Conservation (phyloP, 2,888 invertebrate genomes). For the Pollenia griseotomentosa region DNA sequence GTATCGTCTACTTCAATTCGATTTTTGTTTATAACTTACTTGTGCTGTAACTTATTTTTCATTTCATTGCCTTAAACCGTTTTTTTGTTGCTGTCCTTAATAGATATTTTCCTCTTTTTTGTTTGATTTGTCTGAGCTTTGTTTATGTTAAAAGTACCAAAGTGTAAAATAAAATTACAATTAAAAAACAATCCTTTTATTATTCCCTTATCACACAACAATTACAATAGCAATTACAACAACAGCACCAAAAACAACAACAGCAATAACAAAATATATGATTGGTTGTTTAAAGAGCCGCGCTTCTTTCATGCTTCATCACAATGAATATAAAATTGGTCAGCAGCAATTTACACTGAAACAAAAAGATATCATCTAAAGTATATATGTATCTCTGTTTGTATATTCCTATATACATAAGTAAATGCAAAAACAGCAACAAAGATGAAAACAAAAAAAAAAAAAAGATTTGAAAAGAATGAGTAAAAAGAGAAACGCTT, state of each 20-base stretch:
- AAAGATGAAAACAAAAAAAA: conserved; percentile 9
- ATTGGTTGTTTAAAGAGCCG: conserved; percentile 56
- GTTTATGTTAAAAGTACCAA: conserved; percentile 66
- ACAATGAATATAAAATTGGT: conserved; percentile 55
- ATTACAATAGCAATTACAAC: conserved; percentile 50
- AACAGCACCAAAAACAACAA: conserved; percentile 22
- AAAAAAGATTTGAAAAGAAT: conserved; percentile 22
- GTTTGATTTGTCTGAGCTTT: conserved; percentile 34
- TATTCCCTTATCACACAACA: conserved; percentile 69
- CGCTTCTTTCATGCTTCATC: conserved; percentile 37
- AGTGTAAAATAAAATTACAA: conserved; percentile 74
- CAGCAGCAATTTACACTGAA: conserved; percentile 60
- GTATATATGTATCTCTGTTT: too few species aligned
- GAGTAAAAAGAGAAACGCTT: conserved; percentile 51
- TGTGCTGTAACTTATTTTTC: not conserved
- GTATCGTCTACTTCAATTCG: too few species aligned
- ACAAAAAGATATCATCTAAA: conserved; percentile 4
- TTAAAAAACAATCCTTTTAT: conserved; percentile 72
- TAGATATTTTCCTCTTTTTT: conserved; percentile 15
- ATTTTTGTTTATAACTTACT: not conserved
- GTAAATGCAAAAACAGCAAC: conserved; percentile 7
- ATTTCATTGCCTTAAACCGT: conserved; percentile 14
- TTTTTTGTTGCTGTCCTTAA: conserved; percentile 1
- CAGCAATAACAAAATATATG: conserved; percentile 23
- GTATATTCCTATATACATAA: not conserved